A percentile compares a stretch with the other conserved stretches of the same genome.
Evolutionary conservation across 2,797 vertebrate genomes (phyloP).

Genomic region (Triplophysa yarkandensis): DNA sequence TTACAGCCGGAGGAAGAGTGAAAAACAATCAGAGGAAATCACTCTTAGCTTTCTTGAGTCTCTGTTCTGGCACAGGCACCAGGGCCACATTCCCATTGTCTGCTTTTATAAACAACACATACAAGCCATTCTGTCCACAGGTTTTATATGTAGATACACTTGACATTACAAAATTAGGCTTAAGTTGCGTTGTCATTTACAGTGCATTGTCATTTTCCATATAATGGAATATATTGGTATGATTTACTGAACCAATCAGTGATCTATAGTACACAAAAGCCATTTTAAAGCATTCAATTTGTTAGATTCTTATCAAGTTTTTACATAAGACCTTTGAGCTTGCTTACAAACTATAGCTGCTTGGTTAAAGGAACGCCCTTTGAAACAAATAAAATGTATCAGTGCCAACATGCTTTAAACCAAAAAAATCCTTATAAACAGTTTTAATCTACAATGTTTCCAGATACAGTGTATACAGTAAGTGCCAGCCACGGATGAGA

Average conservation of each 20-base stretch:
- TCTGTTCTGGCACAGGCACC: slow-evolving; percentile 36
- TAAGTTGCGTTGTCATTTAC: neutral
- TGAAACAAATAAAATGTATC: no score
- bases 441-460: neutral
- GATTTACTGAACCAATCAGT: no score
- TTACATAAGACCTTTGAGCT: neutral
- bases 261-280: no score
- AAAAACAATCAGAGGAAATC: slow-evolving; percentile 76
- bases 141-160: neutral
- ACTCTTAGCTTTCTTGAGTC: slow-evolving; percentile 63
- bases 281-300: no score
- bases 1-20: slow-evolving; percentile 44
- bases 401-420: neutral
- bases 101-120: slow-evolving; percentile 1
- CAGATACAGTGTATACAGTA: neutral
- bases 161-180: neutral
- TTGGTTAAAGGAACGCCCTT: no score
- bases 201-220: no score
- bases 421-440: neutral
- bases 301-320: no score
- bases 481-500: neutral
- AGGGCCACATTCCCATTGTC: slow-evolving; percentile 53
- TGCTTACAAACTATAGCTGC: neutral
- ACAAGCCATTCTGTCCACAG: neutral
- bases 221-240: neutral